Evolutionary conservation across 2,797 vertebrate genomes (phyloP), one percentile per base, ranked within the genome.

Genomic region (Adelosebastes latens): DNA sequence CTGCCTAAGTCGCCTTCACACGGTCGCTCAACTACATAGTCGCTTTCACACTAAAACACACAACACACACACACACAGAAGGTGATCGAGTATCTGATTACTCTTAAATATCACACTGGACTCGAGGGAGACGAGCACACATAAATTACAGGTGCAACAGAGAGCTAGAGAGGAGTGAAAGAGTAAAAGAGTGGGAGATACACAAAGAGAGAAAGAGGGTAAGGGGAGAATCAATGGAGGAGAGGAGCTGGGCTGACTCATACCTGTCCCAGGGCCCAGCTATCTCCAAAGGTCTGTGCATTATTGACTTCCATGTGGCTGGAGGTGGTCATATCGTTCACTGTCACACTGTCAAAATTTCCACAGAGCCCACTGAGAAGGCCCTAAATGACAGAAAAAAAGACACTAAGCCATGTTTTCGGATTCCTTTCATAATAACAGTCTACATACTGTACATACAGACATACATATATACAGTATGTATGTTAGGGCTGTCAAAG

Each of bases 281-380:
- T 99, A 86, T 98, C 97, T 93, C 99, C 99, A 93, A 99, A 99
- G 34, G 97, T 95, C 91, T 99, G 99, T 12, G 98, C 96, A 66
- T 98, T 99, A 95, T 96, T 97, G 87, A 99, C 97, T 93, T 99
- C 99, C 96, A 99, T 96, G 91, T 98, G 98, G 90, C 97, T 99
- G 46, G 98, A 99, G 61, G 98, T 99, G 75, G 97, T 99, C 95
- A 99, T 97, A 84, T 99, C 99, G 83, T 99, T 99, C 83, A 97
- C 98, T 77, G 99, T 99, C 79, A 97, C 98, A 82, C 97, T 98
- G 93, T 99, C 99, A 95, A 99, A 99, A 88, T 99, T 99, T 81
- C 99, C 99, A 95, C 99, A 99, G 69, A 99, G 91, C 63, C 98
- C 99, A 87, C 95, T 93, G 67, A 99, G 92, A 49, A 91, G 91